Evolutionary conservation across 2,888 invertebrate species (phyloP).

Genomic region (Oscheius myriophilus): DNA sequence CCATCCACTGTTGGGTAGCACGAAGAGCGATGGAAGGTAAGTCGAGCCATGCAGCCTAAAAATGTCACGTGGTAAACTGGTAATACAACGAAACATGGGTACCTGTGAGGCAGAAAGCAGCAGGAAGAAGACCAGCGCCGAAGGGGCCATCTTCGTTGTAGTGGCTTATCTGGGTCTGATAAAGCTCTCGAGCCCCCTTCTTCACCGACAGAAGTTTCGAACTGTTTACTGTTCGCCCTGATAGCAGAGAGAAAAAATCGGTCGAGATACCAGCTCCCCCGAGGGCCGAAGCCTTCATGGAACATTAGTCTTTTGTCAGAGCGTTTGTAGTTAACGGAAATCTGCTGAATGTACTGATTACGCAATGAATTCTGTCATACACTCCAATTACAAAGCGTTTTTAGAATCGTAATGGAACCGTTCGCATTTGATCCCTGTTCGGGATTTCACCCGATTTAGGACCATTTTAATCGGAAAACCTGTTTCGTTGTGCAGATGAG

Average conservation of each 20-base stretch:
- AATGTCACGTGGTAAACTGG: not conserved
- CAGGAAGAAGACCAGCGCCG: slow-evolving; percentile 16
- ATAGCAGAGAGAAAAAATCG: slow-evolving; percentile 14
- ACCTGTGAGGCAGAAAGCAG: slow-evolving; percentile 17
- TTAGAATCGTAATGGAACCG: not conserved
- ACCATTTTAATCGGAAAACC: slow-evolving; percentile 12
- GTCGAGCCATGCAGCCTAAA: slow-evolving; percentile 33
- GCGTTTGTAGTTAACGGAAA: not conserved
- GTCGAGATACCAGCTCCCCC: too few species aligned
- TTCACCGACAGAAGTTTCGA: slow-evolving; percentile 17
- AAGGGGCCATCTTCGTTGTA: slow-evolving; percentile 24
- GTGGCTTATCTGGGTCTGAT: slow-evolving; percentile 28
- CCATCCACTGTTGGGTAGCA: slow-evolving; percentile 5
- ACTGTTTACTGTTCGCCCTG: slow-evolving; percentile 6
- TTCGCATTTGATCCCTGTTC: too few species aligned
- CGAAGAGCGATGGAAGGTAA: slow-evolving; percentile 26
- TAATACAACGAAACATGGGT: too few species aligned
- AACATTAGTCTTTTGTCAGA: too few species aligned
- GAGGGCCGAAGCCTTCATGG: too few species aligned
- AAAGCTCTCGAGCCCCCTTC: slow-evolving; percentile 5
- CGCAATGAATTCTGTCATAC: not conserved
- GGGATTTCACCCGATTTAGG: too few species aligned
- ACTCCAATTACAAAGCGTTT: not conserved
- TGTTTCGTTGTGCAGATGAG: slow-evolving; percentile 4
- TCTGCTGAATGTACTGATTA: not conserved